A percentile compares a stretch with the other conserved stretches of the same genome.
These are phyloP conservation scores for Sylvicapra grimmia DNA, from an alignment of 2,113 vertebrate species.

Conservation along the genomic window DNA sequence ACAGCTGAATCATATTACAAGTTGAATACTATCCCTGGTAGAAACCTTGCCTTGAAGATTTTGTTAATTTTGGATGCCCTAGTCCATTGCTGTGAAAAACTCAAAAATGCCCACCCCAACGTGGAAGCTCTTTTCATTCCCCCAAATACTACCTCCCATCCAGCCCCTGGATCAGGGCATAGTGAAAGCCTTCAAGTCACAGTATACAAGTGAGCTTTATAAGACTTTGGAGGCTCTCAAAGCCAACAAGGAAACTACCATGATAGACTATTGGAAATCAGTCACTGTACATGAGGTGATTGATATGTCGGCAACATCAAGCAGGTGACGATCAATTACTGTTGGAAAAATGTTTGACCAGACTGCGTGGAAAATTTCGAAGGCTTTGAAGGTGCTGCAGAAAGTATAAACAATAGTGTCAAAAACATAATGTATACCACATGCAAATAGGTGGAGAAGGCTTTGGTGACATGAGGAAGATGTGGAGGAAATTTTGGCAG, in stretches of 20 bases:
- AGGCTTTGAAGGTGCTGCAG: neutral
- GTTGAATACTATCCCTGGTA: neutral
- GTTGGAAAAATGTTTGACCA: neutral
- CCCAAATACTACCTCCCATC: neutral
- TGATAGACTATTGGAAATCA: neutral
- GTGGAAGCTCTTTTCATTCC: neutral
- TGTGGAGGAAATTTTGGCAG: neutral
- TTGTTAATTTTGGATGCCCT: neutral
- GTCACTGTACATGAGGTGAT: neutral
- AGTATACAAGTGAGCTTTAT: neutral
- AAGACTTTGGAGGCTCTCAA: neutral
- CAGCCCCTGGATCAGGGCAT: neutral
- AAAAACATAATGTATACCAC: neutral
- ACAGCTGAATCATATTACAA: neutral
- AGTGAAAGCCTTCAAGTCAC: conserved; percentile 15
- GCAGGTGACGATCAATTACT: neutral
- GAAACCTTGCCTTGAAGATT: conserved; percentile 28
- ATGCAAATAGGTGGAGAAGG: neutral
- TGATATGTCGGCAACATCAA: neutral
- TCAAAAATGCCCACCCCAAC: neutral
- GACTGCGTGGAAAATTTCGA: neutral
- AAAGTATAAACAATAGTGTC: neutral
- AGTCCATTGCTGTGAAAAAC: neutral
- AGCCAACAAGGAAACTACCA: neutral
- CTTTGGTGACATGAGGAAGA: neutral